Percentiles rank a stretch among this genome's conserved stretches.
These are phyloP conservation scores for Mus spicilegus DNA, from an alignment of 2,113 vertebrate genomes.

Conservation along the genomic window DNA sequence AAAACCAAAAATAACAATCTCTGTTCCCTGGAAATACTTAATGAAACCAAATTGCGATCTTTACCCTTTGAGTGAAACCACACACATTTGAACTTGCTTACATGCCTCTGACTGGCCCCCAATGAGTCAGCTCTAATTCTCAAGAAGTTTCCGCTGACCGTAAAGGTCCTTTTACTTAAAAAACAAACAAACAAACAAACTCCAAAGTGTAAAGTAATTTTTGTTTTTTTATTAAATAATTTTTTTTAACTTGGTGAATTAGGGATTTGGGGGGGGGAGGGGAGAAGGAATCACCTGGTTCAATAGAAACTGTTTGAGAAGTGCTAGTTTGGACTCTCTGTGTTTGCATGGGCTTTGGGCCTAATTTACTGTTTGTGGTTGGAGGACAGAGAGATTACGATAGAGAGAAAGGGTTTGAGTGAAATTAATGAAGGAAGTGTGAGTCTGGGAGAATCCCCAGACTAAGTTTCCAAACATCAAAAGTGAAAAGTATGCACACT, in stretches of 20 bases:
- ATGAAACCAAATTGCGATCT: too few relatives aligned
- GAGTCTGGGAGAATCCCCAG: neutral
- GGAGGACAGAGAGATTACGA: neutral
- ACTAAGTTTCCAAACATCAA: neutral
- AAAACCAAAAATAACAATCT: too few relatives aligned
- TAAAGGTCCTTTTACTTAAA: too few relatives aligned
- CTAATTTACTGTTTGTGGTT: neutral
- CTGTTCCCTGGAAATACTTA: too few relatives aligned
- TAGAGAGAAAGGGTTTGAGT: neutral
- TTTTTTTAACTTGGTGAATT: neutral
- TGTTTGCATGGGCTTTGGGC: neutral
- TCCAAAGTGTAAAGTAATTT: neutral
- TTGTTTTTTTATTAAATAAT: neutral
- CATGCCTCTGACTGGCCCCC: too few relatives aligned
- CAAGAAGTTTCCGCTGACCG: too few relatives aligned
- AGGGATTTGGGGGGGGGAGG: neutral
- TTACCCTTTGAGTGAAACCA: too few relatives aligned
- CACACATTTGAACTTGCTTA: too few relatives aligned
- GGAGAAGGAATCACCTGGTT: neutral
- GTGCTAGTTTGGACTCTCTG: neutral
- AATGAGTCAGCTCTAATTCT: too few relatives aligned
- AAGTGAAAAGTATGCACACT: conserved; percentile 22
- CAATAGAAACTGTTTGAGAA: neutral
- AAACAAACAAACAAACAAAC: too few relatives aligned
- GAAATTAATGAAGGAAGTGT: neutral